Evolutionary conservation across 2,888 invertebrate species (phyloP).

Genomic region (Orchesellides sinensis): DNA sequence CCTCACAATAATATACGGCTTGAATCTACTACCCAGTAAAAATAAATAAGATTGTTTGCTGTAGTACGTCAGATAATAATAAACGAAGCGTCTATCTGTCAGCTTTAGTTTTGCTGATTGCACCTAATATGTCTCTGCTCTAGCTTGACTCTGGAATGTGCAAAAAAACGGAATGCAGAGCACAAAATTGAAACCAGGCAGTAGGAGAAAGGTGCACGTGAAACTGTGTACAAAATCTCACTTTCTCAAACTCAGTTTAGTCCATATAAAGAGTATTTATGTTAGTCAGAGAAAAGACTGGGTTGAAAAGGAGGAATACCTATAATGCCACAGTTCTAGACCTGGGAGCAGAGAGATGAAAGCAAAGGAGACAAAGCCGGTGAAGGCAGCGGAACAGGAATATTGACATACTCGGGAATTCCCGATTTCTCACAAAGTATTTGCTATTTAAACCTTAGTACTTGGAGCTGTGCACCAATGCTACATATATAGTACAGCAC

Average conservation of each 20-base stretch:
- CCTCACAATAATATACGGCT: too few relatives aligned
- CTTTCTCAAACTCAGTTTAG: conserved; percentile 1
- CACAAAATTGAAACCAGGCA: not conserved
- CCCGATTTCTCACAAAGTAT: conserved; percentile 57
- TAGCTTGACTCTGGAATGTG: not conserved
- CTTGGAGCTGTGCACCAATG: too few relatives aligned
- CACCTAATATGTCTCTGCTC: conserved; percentile 31
- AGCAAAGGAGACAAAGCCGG: conserved; percentile 5
- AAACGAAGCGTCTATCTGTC: conserved; percentile 5
- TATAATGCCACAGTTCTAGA: too few relatives aligned
- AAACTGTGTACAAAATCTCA: not conserved
- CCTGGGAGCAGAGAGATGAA: not conserved
- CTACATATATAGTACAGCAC: too few relatives aligned
- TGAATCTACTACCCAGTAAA: not conserved
- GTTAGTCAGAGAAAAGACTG: too few relatives aligned
- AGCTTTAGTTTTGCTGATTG: conserved; percentile 13
- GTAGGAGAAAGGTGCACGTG: conserved; percentile 10
- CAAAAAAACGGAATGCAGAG: not conserved
- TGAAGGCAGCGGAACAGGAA: conserved; percentile 27
- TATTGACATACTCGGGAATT: conserved; percentile 60
- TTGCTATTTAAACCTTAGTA: conserved; percentile 28
- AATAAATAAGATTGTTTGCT: too few relatives aligned
- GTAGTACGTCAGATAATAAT: conserved; percentile 7
- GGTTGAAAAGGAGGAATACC: too few relatives aligned
- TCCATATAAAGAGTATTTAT: too few relatives aligned